A percentile compares a stretch with the other conserved stretches of the same genome.
Evolutionary conservation across 2,113 vertebrate species (phyloP).

Genomic region (Solea senegalensis): DNA sequence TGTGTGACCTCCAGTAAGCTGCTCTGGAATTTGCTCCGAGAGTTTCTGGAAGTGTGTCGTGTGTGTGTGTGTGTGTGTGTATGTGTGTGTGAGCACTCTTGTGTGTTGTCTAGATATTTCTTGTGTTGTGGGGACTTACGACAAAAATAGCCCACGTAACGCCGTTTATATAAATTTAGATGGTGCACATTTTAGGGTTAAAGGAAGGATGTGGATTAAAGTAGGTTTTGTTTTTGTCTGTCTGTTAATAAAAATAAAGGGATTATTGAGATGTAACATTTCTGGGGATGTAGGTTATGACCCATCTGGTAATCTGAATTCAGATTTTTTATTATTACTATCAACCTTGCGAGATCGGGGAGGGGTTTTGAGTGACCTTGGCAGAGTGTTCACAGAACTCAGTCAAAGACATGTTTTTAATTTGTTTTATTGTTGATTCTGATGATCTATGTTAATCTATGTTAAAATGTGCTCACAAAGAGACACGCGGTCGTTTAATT

Average conservation of each 20-base stretch:
- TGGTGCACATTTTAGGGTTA: neutral
- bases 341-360: too few species aligned
- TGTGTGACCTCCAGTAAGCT: constrained; percentile 63
- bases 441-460: neutral
- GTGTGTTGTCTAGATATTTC: neutral
- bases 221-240: neutral
- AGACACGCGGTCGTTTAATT: neutral
- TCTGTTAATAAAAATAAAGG: neutral
- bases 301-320: too few species aligned
- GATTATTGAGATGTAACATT: too few species aligned
- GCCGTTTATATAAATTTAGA: neutral
- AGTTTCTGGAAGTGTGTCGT: constrained; percentile 15
- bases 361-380: too few species aligned
- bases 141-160: neutral
- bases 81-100: constrained; percentile 4
- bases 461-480: neutral
- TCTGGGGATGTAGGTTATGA: too few species aligned
- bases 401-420: neutral
- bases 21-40: constrained; percentile 56
- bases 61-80: constrained; percentile 21
- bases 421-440: neutral
- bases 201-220: neutral
- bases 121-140: neutral
- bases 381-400: too few species aligned
- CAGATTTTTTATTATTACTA: too few species aligned